Evolutionary conservation across 2,888 invertebrate genomes (phyloP), one percentile per base, ranked within the genome.

Genomic region (Diadromus collaris): DNA sequence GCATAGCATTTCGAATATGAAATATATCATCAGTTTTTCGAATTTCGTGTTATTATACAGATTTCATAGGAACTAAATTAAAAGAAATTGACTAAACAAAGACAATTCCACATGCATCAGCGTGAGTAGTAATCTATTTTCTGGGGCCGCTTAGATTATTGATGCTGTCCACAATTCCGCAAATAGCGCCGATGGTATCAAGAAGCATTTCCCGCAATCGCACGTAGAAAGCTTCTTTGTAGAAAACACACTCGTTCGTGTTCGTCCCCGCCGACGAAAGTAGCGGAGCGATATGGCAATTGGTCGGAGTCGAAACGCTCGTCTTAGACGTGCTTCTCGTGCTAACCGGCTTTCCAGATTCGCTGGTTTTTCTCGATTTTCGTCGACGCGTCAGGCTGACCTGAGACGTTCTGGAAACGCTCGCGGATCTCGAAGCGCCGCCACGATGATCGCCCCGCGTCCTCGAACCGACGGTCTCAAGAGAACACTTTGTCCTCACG

Each of bases 181-280:
- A 84, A 19, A 84, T 78, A 27, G 74, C 76, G 13, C 74, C 79
- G 9, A 89, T 69, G 0, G 84, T 83, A 2, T 84, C 77, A 0
- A 48, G 63, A 0, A 89, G 69, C 6, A 83, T 67, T 48, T 81
- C 74, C 44, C 86, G 81, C 56, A 87, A 82, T 4, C 84, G 86
- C 4, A 84, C 72, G 21, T 82, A 86, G 38, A 88, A 84, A 9
- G 84, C 61, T 72, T 89, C 84, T 13, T 34, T 77, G n/a, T 85
- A 87, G 1, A 80, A 56, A 4, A 21, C 16, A n/a, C 75, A 41
- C 9, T 83, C 54, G 9, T 19, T 61, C 6, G 19, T 7, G 4
- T 58, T 19, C 46, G 19, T 60, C 54, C 41, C 63, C 29, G 34
- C 41, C 10, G 24, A n/a, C 9, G 38, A 1, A 10, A 46, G 48